Evolutionary conservation across 2,888 invertebrate species (phyloP), one percentile per base, ranked within the genome.

Genomic region (Heliothis peltigera): DNA sequence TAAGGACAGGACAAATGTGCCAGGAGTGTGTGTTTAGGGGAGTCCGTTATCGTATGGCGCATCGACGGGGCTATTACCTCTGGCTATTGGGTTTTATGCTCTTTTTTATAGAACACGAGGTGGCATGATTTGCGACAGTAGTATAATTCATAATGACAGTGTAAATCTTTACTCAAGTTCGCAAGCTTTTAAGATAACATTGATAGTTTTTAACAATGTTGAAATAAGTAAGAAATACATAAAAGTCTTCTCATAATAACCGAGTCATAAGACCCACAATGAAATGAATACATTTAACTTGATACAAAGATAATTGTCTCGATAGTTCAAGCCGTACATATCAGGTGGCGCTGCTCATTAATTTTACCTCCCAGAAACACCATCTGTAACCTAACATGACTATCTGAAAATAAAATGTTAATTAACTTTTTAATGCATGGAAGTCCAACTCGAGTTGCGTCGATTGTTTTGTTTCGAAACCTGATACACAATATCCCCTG

Each of bases 1-100:
- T 92, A 92, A 88, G 80, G 75, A 56, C 65, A 71, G 80, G 85
- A 89, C 88, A 89, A 90, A 89, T 88, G 86, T 77, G 79, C 74
- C 76, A 68, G 72, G 76, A 82, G 82, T 81, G 79, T 80, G 76
- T 77, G 75, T 82, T 83, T 81, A 81, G 84, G 86, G 87, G 87
- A 86, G 75, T 77, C 64, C 65, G 83, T 82, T 89, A 90, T 90
- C 90, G 80, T 52, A 62, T 54, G 61, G 65, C 70, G 82, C 81
- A 89, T 89, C 87, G 74, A 77, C 74, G 82, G 78, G 76, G 83
- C 77, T 82, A 82, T 82, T 82, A 79, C 81, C 49, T 81, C 65
- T 77, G 64, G 66, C 66, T 63, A 63, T 79, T 77, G 51, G 43
- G 64, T 70, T 80, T 81, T 75, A 70, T 75, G 52, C 6, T 32